These are phyloP conservation scores for Drosophila equinoxialis DNA, from an alignment of 1,140 invertebrate genomes.

Conservation along the genomic window DNA sequence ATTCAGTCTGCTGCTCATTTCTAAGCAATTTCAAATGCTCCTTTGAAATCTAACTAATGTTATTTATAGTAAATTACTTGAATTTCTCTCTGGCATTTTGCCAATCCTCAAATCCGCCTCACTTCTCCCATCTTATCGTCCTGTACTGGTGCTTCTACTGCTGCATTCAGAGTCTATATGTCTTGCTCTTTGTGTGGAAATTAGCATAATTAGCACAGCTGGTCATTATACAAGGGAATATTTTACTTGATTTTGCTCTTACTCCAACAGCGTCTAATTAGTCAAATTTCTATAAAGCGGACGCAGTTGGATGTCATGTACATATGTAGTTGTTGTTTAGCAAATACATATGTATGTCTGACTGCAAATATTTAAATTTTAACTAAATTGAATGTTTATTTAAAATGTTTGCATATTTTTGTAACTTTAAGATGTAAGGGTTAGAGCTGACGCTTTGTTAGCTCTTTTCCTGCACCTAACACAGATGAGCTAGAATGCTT, in stretches of 20 bases:
- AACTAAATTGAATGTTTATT: no score
- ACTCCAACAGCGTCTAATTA: conserved; percentile 52
- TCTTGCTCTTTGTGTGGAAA: conserved; percentile 22
- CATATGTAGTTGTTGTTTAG: background rate
- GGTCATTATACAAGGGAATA: conserved; percentile 23
- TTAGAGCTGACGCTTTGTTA: no score
- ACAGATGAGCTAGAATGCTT: no score
- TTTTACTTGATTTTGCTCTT: conserved; percentile 21
- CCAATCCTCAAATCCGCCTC: background rate
- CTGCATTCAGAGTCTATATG: conserved; percentile 11
- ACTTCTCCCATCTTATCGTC: background rate
- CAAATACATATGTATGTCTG: no score
- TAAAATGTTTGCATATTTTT: no score
- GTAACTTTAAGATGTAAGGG: no score
- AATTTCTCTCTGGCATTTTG: conserved; percentile 12
- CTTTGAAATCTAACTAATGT: conserved; percentile 24
- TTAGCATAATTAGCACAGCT: conserved; percentile 60
- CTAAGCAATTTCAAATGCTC: conserved; percentile 24
- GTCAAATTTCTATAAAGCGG: conserved; percentile 37
- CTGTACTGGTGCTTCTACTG: background rate
- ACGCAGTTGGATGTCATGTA: background rate
- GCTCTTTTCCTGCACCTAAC: no score
- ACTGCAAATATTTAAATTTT: no score
- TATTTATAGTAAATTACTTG: conserved; percentile 54
- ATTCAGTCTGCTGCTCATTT: conserved; percentile 23